Conservation (phyloP, 2,113 vertebrate genomes). For the Cariama cristata region DNA sequence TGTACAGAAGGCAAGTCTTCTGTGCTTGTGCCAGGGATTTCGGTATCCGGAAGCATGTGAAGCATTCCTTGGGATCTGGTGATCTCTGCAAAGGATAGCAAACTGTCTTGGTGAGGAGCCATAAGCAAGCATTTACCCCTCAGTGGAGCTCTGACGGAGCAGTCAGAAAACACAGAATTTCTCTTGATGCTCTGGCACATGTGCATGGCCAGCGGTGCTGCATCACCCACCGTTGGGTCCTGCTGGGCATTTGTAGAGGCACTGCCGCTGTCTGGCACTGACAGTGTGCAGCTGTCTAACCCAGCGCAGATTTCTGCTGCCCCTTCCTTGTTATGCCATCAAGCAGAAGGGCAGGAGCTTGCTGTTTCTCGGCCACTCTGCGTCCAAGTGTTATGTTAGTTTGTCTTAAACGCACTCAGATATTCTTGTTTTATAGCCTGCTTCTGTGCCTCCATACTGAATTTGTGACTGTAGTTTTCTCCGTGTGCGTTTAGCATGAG, state of each 20-base stretch:
- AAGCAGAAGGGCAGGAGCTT: neutral
- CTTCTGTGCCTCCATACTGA: neutral
- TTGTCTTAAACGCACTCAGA: neutral
- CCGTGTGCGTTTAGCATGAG: neutral
- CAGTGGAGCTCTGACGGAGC: neutral
- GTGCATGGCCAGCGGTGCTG: neutral
- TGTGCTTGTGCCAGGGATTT: neutral
- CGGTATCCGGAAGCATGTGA: accelerated
- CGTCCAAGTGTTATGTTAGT: neutral
- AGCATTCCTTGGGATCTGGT: neutral
- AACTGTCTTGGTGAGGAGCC: neutral
- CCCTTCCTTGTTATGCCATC: neutral
- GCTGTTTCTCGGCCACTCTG: neutral
- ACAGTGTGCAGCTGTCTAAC: neutral
- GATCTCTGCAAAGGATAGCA: neutral
- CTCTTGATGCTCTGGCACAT: neutral
- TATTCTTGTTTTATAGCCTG: neutral
- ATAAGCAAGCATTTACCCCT: neutral
- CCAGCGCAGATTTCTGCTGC: neutral
- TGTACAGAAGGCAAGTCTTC: neutral
- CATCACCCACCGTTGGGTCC: accelerated
- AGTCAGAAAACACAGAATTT: neutral
- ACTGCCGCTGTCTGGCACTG: neutral
- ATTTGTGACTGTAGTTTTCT: neutral
- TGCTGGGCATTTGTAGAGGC: too few species aligned